These are phyloP conservation scores for Petromus typicus DNA, from an alignment of 2,113 vertebrate species.

Conservation along the genomic window DNA sequence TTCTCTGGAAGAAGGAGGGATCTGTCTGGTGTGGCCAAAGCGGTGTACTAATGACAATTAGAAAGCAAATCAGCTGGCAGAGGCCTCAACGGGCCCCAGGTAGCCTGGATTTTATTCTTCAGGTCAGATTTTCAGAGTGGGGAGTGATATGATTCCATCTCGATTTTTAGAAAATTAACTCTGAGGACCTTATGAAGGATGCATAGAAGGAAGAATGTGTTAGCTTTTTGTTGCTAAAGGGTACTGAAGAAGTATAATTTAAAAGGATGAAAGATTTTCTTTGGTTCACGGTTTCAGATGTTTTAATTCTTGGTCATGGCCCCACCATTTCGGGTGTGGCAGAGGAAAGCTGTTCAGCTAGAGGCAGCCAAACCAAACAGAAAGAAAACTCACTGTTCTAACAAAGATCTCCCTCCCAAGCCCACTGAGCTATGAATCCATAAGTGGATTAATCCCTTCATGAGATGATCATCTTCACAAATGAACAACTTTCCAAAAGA, in stretches of 20 bases:
- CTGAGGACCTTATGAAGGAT: background rate
- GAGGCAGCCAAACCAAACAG: background rate
- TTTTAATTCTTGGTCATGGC: background rate
- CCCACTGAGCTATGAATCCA: background rate
- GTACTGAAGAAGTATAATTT: background rate
- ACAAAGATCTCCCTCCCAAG: background rate
- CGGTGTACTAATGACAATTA: background rate
- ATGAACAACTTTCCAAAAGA: background rate
- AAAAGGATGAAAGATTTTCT: background rate
- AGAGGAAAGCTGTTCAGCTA: background rate
- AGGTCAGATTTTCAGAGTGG: background rate
- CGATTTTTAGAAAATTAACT: constrained; percentile 14
- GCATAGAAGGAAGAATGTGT: background rate
- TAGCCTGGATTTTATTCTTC: background rate
- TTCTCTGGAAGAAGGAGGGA: background rate
- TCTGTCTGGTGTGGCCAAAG: background rate
- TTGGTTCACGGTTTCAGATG: background rate
- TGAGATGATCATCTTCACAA: background rate
- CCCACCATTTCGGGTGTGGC: background rate
- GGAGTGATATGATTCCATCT: background rate
- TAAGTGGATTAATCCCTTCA: background rate
- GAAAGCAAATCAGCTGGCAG: no score
- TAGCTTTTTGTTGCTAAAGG: background rate
- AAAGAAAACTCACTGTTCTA: background rate
- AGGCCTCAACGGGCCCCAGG: background rate